These are phyloP conservation scores for Porites divaricata DNA, from an alignment of 92 coral and sea anemone genomes.

Conservation along the genomic window DNA sequence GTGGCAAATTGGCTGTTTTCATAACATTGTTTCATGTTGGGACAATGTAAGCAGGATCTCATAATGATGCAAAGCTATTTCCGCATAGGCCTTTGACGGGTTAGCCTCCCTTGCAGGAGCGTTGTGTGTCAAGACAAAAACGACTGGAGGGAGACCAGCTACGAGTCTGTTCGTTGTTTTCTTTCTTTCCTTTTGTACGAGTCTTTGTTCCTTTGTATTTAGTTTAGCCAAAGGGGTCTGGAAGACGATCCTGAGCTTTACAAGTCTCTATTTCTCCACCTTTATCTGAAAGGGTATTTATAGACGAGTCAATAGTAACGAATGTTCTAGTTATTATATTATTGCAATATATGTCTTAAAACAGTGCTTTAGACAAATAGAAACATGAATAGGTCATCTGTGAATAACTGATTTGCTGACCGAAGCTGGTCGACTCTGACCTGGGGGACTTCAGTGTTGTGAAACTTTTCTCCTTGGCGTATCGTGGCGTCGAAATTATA, in stretches of 20 bases:
- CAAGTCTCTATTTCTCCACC: neutral
- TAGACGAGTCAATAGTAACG: neutral
- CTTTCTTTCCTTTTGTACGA: neutral
- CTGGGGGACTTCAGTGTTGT: too few relatives aligned
- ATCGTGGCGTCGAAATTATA: too few relatives aligned
- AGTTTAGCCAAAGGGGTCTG: neutral
- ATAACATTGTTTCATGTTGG: too few relatives aligned
- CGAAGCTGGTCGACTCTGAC: too few relatives aligned
- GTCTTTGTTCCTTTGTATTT: neutral
- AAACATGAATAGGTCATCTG: neutral
- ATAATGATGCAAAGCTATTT: neutral
- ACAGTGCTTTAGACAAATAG: neutral
- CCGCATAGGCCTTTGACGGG: neutral
- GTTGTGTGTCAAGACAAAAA: too few relatives aligned
- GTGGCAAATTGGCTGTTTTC: too few relatives aligned
- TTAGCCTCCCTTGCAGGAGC: too few relatives aligned
- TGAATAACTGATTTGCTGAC: neutral
- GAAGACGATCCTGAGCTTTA: neutral
- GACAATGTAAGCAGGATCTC: neutral
- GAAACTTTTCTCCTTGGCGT: too few relatives aligned
- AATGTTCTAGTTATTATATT: neutral
- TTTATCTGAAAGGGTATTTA: conserved; percentile 6
- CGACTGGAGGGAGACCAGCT: too few relatives aligned
- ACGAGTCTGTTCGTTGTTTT: too few relatives aligned
- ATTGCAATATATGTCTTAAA: neutral